A percentile compares a stretch with the other conserved stretches of the same genome.
Conservation (phyloP, 2,797 vertebrate species). For the Cryptoblepharus egeriae region DNA sequence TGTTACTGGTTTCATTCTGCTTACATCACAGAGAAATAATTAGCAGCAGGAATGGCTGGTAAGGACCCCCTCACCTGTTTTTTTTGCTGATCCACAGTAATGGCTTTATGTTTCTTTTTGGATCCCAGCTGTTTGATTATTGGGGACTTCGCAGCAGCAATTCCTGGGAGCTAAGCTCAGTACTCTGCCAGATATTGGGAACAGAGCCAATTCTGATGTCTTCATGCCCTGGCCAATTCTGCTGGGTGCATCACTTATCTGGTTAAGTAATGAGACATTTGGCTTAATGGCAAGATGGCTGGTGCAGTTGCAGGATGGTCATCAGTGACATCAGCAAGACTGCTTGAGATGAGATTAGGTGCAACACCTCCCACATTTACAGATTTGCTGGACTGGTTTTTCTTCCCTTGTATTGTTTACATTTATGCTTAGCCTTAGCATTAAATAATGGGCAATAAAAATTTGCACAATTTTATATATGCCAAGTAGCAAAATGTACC, state of each 20-base stretch:
- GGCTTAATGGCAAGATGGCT: background rate
- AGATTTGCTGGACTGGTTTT: background rate
- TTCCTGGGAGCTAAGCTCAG: conserved; percentile 11
- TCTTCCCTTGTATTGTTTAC: background rate
- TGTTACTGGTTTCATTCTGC: background rate
- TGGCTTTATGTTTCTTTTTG: background rate
- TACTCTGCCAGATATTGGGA: conserved; percentile 30
- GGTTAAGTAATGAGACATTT: conserved; percentile 24
- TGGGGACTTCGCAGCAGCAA: background rate
- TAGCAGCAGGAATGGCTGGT: conserved; percentile 5
- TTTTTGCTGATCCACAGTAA: conserved; percentile 2
- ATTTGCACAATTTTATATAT: background rate
- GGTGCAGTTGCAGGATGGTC: background rate
- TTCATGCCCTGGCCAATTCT: conserved; percentile 2
- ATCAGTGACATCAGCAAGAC: background rate
- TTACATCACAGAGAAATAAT: conserved; percentile 1
- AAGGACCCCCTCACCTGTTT: background rate
- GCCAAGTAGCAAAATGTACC: too few relatives aligned
- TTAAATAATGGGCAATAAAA: background rate
- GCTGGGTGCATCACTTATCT: background rate
- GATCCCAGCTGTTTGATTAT: conserved; percentile 33
- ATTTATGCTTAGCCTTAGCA: background rate
- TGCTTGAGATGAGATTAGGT: background rate
- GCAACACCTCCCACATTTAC: background rate
- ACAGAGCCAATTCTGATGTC: background rate